Conservation (phyloP, 2,113 vertebrate species). For the Xiphias gladius region DNA sequence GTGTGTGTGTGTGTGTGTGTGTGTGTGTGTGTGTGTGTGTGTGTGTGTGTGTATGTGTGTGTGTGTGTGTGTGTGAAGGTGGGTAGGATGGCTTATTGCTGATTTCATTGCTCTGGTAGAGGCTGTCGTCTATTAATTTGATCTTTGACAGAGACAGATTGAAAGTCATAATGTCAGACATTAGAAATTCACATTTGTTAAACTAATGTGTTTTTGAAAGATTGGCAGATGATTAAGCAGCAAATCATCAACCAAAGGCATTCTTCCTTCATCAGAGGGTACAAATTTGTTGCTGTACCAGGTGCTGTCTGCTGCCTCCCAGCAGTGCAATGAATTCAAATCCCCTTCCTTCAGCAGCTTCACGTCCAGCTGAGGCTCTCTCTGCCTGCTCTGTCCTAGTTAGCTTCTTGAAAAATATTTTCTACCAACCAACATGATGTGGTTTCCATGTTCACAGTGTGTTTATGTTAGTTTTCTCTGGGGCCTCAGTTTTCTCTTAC, state of each 20-base stretch:
- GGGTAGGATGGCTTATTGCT: constrained; percentile 25
- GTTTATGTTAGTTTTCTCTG: no score
- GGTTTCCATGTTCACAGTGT: neutral
- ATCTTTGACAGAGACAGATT: constrained; percentile 66
- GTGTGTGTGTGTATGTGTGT: neutral
- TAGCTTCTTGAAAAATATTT: constrained; percentile 29
- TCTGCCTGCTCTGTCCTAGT: constrained; percentile 39
- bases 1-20: constrained; percentile 7
- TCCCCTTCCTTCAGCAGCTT: constrained; percentile 28
- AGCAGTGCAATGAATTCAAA: constrained; percentile 55
- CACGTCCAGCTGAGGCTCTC: constrained; percentile 63
- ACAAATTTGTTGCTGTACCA: constrained; percentile 33
- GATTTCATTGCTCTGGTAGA: constrained; percentile 19
- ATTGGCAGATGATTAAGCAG: constrained; percentile 19
- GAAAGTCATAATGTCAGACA: constrained; percentile 26
- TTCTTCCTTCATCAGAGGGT: constrained; percentile 4
- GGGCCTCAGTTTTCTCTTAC: no score
- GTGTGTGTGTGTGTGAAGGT: neutral
- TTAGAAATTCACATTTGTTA: constrained; percentile 36
- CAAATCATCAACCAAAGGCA: constrained; percentile 13
- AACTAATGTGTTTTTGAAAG: constrained; percentile 21
- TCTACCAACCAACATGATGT: neutral
- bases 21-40: neutral
- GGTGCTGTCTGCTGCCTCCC: constrained; percentile 60
- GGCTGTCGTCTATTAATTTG: constrained; percentile 35